Evolutionary conservation across 2,797 vertebrate genomes (phyloP).

Genomic region (Nyctibius grandis): DNA sequence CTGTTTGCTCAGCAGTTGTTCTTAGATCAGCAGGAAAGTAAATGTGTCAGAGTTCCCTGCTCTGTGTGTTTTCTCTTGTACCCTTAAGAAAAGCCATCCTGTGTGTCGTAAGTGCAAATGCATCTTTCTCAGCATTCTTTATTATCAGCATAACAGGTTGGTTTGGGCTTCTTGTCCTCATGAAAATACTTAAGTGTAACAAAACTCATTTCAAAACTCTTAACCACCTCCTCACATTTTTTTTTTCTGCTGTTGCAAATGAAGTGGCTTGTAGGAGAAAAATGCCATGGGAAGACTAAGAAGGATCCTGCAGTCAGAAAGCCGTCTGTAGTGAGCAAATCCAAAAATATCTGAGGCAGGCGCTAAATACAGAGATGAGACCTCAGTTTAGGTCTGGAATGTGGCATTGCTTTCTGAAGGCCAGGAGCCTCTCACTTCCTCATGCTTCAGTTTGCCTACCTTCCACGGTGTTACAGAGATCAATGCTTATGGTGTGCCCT

Average conservation of each 20-base stretch:
- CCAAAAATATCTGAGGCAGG: background rate
- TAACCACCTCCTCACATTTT: background rate
- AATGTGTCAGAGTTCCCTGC: background rate
- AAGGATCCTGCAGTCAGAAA: background rate
- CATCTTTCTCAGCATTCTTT: background rate
- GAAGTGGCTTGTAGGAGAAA: background rate
- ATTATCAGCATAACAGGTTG: background rate
- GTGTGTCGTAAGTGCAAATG: background rate
- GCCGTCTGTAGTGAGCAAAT: constrained; percentile 11
- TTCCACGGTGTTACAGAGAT: background rate
- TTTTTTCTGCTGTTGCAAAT: background rate
- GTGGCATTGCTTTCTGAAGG: background rate
- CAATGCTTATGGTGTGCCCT: background rate
- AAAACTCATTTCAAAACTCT: background rate
- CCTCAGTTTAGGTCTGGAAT: background rate
- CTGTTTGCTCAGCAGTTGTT: background rate
- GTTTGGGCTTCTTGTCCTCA: background rate
- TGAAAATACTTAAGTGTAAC: background rate
- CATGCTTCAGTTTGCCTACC: background rate
- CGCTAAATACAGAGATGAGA: background rate
- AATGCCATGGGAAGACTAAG: constrained; percentile 13
- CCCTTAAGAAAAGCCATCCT: background rate
- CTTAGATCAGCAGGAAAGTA: background rate
- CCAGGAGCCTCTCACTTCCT: background rate
- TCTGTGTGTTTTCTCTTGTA: background rate